Base-by-base conservation (phyloP, 2,797 vertebrate species). In the Crypturellus tataupa region DNA sequence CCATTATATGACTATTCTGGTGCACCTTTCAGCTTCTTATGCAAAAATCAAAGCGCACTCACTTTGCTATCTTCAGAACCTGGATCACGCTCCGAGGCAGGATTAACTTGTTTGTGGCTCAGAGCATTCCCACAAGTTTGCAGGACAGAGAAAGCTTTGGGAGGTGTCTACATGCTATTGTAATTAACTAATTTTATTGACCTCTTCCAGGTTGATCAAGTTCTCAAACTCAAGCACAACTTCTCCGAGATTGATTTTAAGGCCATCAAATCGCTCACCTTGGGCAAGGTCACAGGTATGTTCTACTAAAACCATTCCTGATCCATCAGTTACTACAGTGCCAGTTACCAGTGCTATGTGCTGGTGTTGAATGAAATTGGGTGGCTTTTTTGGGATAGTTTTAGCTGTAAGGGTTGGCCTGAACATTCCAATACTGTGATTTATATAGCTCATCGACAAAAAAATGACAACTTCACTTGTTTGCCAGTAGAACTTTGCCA, bases 221-320 rank as follows among this genome's bases (percentile, higher is more conserved):
- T 98, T 91, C 97, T 98, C 94, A 98, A 97, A 97, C 97, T 98
- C 96, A 99, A 98, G 95, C 99, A 99, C 96, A 99, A 98, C 85
- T 98, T 99, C 96, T 98, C 99, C 18, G 98, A 99, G 83, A 98
- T 96, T 49, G 98, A 98, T 86, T 98, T 99, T 96, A 98, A 98
- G 95, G 97, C 98, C 60, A 97, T 98, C 93, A 98, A 98, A 96
- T 99, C 98, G 46, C 97, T 99, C 95, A 99, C 98, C 90, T 97
- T 99, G 97, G 99, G 99, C 95, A 99, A 98, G 98, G 97, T 99
- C 96, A 97, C 98, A 97, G 98, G 99, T 99, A 98, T 97, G 98
- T 97, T 97, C 55, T 78, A 42, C 46, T 75, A 25, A 80, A 85
- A 56, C 25, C 42, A 69, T 83, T 60, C 14, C 21, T 69, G n/a